Percentiles rank a stretch among this genome's conserved stretches.
phyloP scores from a whole-genome alignment of 2,113 vertebrate genomes.

The Eleginops maclovinus region DNA sequence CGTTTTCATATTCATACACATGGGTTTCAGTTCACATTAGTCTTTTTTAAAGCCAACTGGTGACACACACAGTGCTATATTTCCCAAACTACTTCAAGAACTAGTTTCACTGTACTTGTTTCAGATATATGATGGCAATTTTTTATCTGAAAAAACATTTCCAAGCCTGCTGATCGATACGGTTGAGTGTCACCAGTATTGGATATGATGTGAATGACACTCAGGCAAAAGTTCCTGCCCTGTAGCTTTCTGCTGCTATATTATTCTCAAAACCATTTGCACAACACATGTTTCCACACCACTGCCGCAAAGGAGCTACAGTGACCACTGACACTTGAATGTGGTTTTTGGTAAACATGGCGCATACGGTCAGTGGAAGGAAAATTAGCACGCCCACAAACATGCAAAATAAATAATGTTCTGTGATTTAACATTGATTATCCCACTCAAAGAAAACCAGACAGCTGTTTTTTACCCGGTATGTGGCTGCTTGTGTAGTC shows the following conservation, averaged over 20 bases:
- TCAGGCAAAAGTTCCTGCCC: conserved; percentile 21
- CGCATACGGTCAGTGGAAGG: neutral
- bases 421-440: neutral
- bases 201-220: conserved; percentile 45
- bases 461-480: conserved; percentile 15
- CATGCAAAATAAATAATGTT: neutral
- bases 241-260: conserved; percentile 34
- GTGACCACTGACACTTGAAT: neutral
- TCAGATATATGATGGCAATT: conserved; percentile 42
- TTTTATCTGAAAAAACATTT: conserved; percentile 40
- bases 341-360: conserved; percentile 3
- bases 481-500: neutral
- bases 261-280: conserved; percentile 35
- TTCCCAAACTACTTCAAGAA: conserved; percentile 53
- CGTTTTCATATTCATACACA: conserved; percentile 48
- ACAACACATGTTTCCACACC: conserved; percentile 23
- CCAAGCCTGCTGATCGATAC: conserved; percentile 40
- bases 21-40: conserved; percentile 28
- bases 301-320: neutral
- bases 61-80: conserved; percentile 32
- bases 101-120: conserved; percentile 34
- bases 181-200: conserved; percentile 24
- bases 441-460: neutral
- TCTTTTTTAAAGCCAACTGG: conserved; percentile 57
- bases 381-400: neutral